Percentiles rank a stretch among this genome's conserved stretches.
These are phyloP conservation scores for Ancistrus triradiatus DNA, from an alignment of 2,113 vertebrate genomes.

Conservation along the genomic window DNA sequence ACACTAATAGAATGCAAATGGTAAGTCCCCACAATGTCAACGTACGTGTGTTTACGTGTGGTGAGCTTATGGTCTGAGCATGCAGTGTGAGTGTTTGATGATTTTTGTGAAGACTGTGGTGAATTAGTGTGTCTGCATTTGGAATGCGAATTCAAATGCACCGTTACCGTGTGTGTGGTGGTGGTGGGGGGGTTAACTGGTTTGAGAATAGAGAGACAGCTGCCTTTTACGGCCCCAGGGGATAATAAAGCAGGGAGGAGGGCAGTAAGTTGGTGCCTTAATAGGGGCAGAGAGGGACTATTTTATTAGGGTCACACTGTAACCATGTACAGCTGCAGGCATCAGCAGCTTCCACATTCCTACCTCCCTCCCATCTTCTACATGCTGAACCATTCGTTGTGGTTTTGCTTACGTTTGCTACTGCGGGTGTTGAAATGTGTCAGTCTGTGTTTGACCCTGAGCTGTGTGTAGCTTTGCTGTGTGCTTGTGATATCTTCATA, in stretches of 20 bases:
- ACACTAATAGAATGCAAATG: too few relatives aligned
- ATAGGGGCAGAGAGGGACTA: conserved; percentile 56
- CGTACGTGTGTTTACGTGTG: conserved; percentile 16
- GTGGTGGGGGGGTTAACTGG: conserved; percentile 46
- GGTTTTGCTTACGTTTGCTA: neutral
- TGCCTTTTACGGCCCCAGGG: conserved; percentile 76
- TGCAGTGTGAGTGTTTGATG: conserved; percentile 57
- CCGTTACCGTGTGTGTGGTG: conserved; percentile 50
- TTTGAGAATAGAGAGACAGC: conserved; percentile 59
- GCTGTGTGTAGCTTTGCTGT: conserved; percentile 32
- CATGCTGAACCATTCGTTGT: conserved; percentile 16
- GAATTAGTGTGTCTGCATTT: conserved; percentile 39
- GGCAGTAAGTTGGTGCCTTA: conserved; percentile 72
- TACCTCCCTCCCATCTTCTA: conserved; percentile 18
- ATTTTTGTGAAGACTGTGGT: conserved; percentile 39
- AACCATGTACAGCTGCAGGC: conserved; percentile 72
- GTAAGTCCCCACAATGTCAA: conserved; percentile 11
- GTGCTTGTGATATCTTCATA: too few relatives aligned
- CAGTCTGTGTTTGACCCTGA: neutral
- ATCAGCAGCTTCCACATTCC: conserved; percentile 52
- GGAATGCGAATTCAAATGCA: conserved; percentile 37
- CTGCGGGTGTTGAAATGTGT: neutral
- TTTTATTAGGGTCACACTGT: conserved; percentile 76
- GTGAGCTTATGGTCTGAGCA: conserved; percentile 54
- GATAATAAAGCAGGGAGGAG: conserved; percentile 68